Evolutionary conservation across 2,113 vertebrate genomes (phyloP), one percentile per base, ranked within the genome.

Genomic region (Amphiprion ocellaris): DNA sequence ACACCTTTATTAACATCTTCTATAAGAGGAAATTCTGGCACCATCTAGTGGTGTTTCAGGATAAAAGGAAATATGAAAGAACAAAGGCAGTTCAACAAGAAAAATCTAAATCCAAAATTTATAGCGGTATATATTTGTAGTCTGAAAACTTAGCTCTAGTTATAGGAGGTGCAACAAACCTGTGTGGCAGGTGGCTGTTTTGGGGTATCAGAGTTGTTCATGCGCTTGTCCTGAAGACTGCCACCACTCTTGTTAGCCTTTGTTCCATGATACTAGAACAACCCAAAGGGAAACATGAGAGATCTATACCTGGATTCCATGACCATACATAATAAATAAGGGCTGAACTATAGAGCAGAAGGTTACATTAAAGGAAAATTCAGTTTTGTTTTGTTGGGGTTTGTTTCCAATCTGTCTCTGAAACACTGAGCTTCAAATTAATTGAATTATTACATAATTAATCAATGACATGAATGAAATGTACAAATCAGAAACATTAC

Each of bases 11-110:
- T 16, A 60, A 24, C 52, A 54, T 55, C 54, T 58, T 69, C 47
- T 77, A 39, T 74, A 79, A 64, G n/a, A 74, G 92, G 64, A 88
- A 50, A 89, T 85, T 91, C 67, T 95, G 93, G 90, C 92, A 81
- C 95, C 94, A 95, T 93, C 94, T 95, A 93, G 92, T 94, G 95
- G 92, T 78, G 2, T 52, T 9, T 82, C 4, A 69, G 62, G n/a
- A 49, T 70, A 14, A 79, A 56, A 33, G 7, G 19, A 9, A 69
- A 26, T 30, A 30, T 33, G 2, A 24, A n/a, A 11, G 15, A 44
- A 53, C 3, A 74, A 21, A 58, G n/a, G 19, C n/a, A 37, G 1
- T 26, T 28, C 4, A 44, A 17, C 5, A 41, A 53, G 5, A 70
- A 37, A 21, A 54, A 3, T 2, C 19, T 1, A 61, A 73, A 59